A percentile compares a stretch with the other conserved stretches of the same genome.
phyloP scores from a whole-genome alignment of 2,797 vertebrate genomes.

The Zenarchopterus dispar region DNA sequence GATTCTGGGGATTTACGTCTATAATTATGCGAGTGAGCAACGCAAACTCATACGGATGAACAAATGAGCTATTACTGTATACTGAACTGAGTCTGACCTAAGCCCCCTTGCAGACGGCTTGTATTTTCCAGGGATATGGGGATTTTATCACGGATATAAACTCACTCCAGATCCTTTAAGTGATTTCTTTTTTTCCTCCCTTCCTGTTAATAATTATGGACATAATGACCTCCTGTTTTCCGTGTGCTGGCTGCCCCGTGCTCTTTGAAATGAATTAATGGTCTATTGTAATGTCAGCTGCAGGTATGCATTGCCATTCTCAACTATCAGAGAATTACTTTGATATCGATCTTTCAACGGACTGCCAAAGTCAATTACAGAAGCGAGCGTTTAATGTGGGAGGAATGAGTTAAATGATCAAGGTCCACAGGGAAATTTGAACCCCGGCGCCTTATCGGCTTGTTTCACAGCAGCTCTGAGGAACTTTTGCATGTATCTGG shows the following conservation, averaged over 20 bases:
- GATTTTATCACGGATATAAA: neutral
- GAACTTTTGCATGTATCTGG: neutral
- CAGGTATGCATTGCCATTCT: constrained; percentile 6
- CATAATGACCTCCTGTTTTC: constrained; percentile 1
- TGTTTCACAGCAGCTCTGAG: neutral
- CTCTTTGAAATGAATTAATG: constrained; percentile 18
- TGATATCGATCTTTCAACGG: constrained; percentile 4
- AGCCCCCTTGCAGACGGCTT: neutral
- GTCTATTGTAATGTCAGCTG: neutral
- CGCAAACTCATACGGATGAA: constrained; percentile 35
- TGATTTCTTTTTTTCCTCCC: neutral
- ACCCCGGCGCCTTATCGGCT: neutral
- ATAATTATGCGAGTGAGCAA: constrained; percentile 52
- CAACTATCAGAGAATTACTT: constrained; percentile 11
- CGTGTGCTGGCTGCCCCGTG: neutral
- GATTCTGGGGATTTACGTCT: constrained; percentile 58
- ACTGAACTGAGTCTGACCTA: constrained; percentile 11
- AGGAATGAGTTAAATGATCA: neutral
- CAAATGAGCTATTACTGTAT: constrained; percentile 7
- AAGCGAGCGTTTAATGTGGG: neutral
- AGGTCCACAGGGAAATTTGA: neutral
- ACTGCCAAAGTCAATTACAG: constrained; percentile 10
- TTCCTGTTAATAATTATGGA: constrained; percentile 9
- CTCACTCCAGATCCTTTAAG: neutral
- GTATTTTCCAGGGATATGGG: neutral